These are phyloP conservation scores for Physocephala rufipes DNA, from an alignment of 2,888 invertebrate species.

Conservation along the genomic window DNA sequence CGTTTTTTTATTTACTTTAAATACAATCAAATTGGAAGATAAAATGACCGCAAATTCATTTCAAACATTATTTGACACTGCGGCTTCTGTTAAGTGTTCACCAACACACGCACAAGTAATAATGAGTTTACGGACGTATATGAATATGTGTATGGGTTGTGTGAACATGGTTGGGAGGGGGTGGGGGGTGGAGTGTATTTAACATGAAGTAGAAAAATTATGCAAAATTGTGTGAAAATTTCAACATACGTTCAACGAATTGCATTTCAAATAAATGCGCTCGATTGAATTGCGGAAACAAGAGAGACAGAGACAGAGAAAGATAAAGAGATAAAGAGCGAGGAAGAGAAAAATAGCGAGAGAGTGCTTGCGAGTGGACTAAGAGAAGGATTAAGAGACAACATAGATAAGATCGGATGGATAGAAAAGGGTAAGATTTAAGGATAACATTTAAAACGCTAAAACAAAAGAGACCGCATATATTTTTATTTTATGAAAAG, in stretches of 20 bases:
- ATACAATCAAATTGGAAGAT: background rate
- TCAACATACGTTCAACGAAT: background rate
- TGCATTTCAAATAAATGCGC: background rate
- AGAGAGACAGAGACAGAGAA: background rate
- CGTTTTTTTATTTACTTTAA: background rate
- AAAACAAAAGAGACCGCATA: too few species aligned
- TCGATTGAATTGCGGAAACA: background rate
- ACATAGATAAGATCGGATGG: too few species aligned
- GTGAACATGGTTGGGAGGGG: background rate
- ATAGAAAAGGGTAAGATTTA: too few species aligned
- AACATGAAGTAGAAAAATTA: conserved; percentile 11
- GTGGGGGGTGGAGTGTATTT: background rate
- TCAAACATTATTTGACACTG: too few species aligned
- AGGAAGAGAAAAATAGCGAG: background rate
- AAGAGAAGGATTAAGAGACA: too few species aligned
- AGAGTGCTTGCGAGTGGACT: too few species aligned
- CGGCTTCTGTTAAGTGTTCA: too few species aligned
- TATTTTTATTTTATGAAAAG: too few species aligned
- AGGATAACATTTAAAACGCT: too few species aligned
- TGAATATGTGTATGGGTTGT: background rate
- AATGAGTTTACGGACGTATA: background rate
- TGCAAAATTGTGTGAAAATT: background rate
- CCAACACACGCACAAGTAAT: background rate
- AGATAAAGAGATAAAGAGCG: background rate
- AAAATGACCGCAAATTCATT: background rate